A percentile compares a stretch with the other conserved stretches of the same genome.
Evolutionary conservation across 2,113 vertebrate species (phyloP).

Genomic region (Serinus canaria): DNA sequence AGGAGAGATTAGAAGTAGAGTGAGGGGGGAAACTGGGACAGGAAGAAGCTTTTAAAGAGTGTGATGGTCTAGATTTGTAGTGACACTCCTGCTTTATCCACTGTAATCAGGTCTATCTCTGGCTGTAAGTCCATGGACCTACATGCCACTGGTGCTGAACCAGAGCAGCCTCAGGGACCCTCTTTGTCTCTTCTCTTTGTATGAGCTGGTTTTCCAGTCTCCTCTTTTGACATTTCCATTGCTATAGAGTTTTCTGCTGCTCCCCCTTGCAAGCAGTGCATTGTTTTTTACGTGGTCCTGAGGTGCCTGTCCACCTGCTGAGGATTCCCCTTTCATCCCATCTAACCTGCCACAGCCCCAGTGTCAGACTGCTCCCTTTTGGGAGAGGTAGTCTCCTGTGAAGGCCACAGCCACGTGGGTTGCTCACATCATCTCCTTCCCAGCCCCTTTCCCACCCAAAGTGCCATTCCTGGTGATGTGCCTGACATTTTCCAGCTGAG

Average conservation of each 20-base stretch:
- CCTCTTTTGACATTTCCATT: neutral
- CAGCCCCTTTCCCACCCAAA: neutral
- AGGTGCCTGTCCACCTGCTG: neutral
- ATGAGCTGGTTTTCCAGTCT: neutral
- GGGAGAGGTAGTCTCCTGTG: neutral
- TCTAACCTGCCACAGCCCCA: neutral
- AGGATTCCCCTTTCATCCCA: neutral
- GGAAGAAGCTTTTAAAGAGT: slow-evolving; percentile 4
- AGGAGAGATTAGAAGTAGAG: slow-evolving; percentile 21
- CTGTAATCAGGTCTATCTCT: neutral
- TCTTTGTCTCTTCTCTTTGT: neutral
- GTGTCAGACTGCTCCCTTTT: neutral
- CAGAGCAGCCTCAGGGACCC: neutral
- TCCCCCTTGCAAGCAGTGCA: neutral
- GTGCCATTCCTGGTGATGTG: neutral
- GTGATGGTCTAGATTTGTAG: neutral
- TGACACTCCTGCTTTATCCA: neutral
- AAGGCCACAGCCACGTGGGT: neutral
- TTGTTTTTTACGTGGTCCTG: neutral
- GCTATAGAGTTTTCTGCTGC: neutral
- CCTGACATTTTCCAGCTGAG: neutral
- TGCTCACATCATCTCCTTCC: neutral
- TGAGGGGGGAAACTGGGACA: slow-evolving; percentile 7
- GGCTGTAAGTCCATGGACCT: neutral
- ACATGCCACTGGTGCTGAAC: neutral